Evolutionary conservation across 2,888 invertebrate species (phyloP).

Genomic region (Synergus laeviventris): DNA sequence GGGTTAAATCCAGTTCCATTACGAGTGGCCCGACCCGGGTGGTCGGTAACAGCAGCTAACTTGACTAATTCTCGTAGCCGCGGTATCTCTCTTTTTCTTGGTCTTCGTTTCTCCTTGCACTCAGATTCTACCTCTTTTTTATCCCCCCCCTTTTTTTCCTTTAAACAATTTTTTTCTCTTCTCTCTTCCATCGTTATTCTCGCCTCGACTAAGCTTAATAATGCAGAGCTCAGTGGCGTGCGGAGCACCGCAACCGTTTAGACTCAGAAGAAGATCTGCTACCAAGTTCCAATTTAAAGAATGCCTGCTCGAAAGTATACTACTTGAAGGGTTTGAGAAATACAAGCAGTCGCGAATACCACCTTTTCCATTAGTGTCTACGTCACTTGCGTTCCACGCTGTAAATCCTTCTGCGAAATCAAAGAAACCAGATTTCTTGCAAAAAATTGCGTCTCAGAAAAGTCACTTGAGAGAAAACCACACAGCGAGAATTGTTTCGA

Average conservation of each 20-base stretch:
- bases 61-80: slow-evolving; percentile 63
- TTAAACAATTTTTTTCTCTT: slow-evolving; percentile 19
- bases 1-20: slow-evolving; percentile 67
- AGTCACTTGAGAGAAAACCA: slow-evolving; percentile 2
- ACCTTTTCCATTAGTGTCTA: slow-evolving; percentile 25
- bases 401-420: slow-evolving; percentile 37
- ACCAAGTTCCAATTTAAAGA: slow-evolving; percentile 37
- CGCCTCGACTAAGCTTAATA: slow-evolving; percentile 32
- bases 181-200: slow-evolving; percentile 33
- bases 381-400: slow-evolving; percentile 30
- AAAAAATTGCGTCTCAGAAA: slow-evolving; percentile 10
- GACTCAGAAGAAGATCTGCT: slow-evolving; percentile 24
- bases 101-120: neutral
- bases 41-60: slow-evolving; percentile 62
- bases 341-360: slow-evolving; percentile 32
- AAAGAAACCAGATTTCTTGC: slow-evolving; percentile 4
- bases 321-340: slow-evolving; percentile 16
- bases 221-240: slow-evolving; percentile 33
- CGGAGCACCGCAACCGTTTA: slow-evolving; percentile 18
- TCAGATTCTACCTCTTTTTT: slow-evolving; percentile 16
- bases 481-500: too few species aligned
- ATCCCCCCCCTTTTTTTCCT: slow-evolving; percentile 9
- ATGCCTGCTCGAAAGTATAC: slow-evolving; percentile 29
- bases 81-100: slow-evolving; percentile 28
- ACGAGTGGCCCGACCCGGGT: slow-evolving; percentile 61